Base-by-base conservation (phyloP, 2,888 invertebrate species). In the Cerastoderma edule region DNA sequence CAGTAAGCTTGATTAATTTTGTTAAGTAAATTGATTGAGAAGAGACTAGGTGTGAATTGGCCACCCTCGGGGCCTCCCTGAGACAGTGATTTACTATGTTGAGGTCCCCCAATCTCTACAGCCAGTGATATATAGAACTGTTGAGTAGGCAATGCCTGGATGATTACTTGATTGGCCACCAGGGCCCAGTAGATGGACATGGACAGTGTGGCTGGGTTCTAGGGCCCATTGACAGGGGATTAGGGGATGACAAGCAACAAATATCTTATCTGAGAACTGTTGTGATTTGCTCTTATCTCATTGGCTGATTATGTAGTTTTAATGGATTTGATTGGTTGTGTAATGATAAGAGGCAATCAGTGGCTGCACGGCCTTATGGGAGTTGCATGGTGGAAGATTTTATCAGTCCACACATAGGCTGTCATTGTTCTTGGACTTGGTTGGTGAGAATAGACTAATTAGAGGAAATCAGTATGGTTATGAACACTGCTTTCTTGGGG, bases 401-500 rank as follows among this genome's bases (percentile, higher is more conserved):
- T 60, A 60, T 60, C 60, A 22, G 3, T 60, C 16, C 5, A 8
- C 39, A 39, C 60, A 60, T 39, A 60, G 33, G 39, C 60, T 27
- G 39, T 39, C 60, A 60, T 60, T 60, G 60, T 60, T 24, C 33
- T 57, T 33, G 33, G 3, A 57, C n/a, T 60, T 22, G 22, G 60
- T 24, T 60, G 60, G 27, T 53, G 6, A n/a, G 28, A 53, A 66
- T 66, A 66, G 24, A 10, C 30, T 66, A 53, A 66, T 48, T 33
- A 50, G 33, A 22, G 4, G 10, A 5, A 19, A 6, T 50, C 35
- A 70, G 19, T n/a, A 70, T 70, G 70, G 70, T 63, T 3, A 70
- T 70, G 70, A 70, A 70, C 33, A 35, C 63, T 22, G 70, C 33
- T 35, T 70, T 70, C 35, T 39, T 70, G 48, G 33, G 24, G 50